Conservation (phyloP, 1,140 invertebrate species). For the roundworm (Caenorhabditis elegans) region DNA sequence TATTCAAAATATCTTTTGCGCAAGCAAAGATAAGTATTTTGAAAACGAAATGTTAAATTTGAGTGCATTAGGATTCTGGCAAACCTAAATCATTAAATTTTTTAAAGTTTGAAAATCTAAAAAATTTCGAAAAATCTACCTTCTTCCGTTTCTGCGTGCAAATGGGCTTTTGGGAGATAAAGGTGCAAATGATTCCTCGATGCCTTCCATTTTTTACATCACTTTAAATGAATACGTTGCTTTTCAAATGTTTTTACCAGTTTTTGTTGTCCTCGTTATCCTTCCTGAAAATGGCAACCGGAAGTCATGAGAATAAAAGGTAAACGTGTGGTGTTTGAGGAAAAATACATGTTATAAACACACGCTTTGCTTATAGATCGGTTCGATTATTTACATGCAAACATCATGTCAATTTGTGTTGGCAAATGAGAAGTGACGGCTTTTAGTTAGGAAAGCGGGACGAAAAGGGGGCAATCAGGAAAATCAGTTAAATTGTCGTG, state of each 20-base stretch:
- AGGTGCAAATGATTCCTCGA: background rate
- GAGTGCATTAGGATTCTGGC: too few species aligned
- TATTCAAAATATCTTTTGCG: too few species aligned
- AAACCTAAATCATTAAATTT: too few species aligned
- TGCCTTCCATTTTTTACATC: conserved; percentile 13
- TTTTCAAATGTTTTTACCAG: background rate
- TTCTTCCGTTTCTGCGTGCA: background rate
- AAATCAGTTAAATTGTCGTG: background rate
- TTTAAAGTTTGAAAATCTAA: too few species aligned
- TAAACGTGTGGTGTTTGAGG: background rate
- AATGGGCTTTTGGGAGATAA: background rate
- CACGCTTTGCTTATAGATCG: conserved; percentile 1
- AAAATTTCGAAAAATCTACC: background rate
- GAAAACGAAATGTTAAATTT: too few species aligned
- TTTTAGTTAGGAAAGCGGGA: background rate
- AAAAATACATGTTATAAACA: conserved; percentile 16
- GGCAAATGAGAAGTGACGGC: conserved; percentile 13
- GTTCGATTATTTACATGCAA: conserved; percentile 26
- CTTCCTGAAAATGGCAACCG: background rate
- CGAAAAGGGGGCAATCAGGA: background rate
- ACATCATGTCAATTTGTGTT: conserved; percentile 28
- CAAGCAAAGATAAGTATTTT: too few species aligned
- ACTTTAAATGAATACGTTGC: background rate
- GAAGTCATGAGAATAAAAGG: background rate
- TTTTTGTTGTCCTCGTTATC: background rate